These are phyloP conservation scores for Diarsia mendica DNA, from an alignment of 2,888 invertebrate genomes.

Conservation along the genomic window DNA sequence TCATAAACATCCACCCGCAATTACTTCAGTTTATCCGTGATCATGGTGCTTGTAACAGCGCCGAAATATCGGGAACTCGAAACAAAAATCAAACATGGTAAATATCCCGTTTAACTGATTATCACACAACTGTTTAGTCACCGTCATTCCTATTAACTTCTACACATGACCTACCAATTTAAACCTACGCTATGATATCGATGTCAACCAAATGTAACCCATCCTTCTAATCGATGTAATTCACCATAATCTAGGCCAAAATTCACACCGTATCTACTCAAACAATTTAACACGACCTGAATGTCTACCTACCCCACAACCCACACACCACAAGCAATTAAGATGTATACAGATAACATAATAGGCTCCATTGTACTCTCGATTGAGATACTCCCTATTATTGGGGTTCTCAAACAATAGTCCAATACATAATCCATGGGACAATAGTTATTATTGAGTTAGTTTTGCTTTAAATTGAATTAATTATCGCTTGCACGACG, in stretches of 20 bases:
- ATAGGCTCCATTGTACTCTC: slow-evolving; percentile 59
- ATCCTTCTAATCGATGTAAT: neutral
- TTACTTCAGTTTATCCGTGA: too few relatives aligned
- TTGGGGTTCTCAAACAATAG: slow-evolving; percentile 58
- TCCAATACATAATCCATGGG: slow-evolving; percentile 55
- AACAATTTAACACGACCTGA: slow-evolving; percentile 43
- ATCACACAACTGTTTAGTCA: too few relatives aligned
- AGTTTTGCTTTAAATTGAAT: slow-evolving; percentile 57
- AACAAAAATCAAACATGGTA: too few relatives aligned
- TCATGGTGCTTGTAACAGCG: too few relatives aligned
- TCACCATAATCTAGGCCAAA: slow-evolving; percentile 16
- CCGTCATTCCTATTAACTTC: neutral
- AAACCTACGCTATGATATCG: neutral
- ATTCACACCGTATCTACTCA: neutral
- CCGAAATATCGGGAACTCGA: too few relatives aligned
- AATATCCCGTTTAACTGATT: too few relatives aligned
- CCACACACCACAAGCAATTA: slow-evolving; percentile 57
- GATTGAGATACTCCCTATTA: slow-evolving; percentile 51
- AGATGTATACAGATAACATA: slow-evolving; percentile 58
- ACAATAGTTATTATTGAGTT: slow-evolving; percentile 58
- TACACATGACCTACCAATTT: neutral
- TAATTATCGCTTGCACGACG: slow-evolving; percentile 53
- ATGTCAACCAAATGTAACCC: neutral
- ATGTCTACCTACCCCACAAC: slow-evolving; percentile 18
- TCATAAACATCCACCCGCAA: too few relatives aligned